phyloP scores from a whole-genome alignment of 2,113 vertebrate genomes.

The Tragelaphus imberbis region DNA sequence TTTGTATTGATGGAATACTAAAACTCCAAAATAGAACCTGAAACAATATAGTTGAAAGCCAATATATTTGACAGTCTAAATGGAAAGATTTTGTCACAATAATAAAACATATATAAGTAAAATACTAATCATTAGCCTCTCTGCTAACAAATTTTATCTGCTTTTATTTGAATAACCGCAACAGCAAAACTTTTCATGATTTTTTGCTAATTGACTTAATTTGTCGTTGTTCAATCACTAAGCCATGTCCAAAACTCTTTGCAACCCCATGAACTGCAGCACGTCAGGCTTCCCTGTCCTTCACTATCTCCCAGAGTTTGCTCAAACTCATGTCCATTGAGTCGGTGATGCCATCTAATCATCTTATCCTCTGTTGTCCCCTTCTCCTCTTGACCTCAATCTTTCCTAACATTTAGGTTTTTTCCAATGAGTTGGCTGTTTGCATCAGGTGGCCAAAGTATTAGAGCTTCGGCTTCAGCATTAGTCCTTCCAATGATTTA shows the following conservation, averaged over 20 bases:
- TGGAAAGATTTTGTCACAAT: not conserved
- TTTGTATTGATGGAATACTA: not conserved
- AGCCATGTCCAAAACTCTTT: not conserved
- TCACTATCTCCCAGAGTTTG: not conserved
- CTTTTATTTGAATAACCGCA: not conserved
- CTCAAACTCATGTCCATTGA: not conserved
- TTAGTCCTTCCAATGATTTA: not conserved
- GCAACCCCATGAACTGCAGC: not conserved
- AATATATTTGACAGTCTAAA: not conserved
- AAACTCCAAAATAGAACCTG: not conserved
- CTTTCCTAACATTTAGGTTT: not conserved
- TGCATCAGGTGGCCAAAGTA: not conserved
- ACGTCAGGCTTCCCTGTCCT: not conserved
- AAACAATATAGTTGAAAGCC: not conserved
- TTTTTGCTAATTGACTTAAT: not conserved
- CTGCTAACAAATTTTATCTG: not conserved
- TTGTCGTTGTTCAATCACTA: not conserved
- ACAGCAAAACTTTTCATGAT: not conserved
- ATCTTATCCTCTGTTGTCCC: not conserved
- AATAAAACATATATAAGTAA: not conserved
- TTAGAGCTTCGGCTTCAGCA: not conserved
- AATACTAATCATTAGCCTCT: not conserved
- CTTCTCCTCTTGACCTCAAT: not conserved
- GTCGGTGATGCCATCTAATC: not conserved
- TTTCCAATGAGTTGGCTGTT: not conserved